A percentile compares a stretch with the other conserved stretches of the same genome.
Conservation (phyloP, 2,888 invertebrate species). For the Rapana venosa region DNA sequence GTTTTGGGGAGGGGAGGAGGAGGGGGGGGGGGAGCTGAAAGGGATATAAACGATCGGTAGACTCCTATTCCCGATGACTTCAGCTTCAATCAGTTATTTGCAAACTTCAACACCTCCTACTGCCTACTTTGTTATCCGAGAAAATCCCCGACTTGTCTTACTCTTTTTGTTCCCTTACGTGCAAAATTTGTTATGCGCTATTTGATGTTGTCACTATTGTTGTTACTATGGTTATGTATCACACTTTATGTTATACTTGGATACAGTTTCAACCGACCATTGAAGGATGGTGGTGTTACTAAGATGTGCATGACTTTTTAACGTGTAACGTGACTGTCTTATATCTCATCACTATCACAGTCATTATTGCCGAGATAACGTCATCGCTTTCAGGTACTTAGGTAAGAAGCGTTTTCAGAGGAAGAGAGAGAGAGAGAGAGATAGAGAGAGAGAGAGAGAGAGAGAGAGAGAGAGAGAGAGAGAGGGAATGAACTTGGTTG, state of each 20-base stretch:
- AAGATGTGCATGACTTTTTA: slow-evolving; percentile 20
- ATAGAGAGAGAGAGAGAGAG: too few species aligned
- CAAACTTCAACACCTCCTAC: too few species aligned
- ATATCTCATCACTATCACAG: background rate
- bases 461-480: background rate
- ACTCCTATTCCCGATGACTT: too few species aligned
- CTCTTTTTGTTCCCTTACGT: slow-evolving; percentile 17
- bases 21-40: too few species aligned
- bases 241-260: background rate
- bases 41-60: too few species aligned
- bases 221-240: background rate
- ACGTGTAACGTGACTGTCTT: background rate
- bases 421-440: background rate
- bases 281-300: background rate
- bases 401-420: background rate
- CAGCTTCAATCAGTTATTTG: too few species aligned
- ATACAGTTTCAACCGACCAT: slow-evolving; percentile 25
- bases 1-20: too few species aligned
- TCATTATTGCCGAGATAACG: background rate
- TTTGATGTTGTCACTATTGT: background rate
- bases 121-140: too few species aligned
- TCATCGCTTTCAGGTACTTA: background rate
- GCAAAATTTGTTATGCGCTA: background rate
- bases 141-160: background rate
- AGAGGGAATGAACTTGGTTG: too few species aligned